Evolutionary conservation across 2,888 invertebrate genomes (phyloP), one percentile per base, ranked within the genome.

Genomic region (Calameuta idolon): DNA sequence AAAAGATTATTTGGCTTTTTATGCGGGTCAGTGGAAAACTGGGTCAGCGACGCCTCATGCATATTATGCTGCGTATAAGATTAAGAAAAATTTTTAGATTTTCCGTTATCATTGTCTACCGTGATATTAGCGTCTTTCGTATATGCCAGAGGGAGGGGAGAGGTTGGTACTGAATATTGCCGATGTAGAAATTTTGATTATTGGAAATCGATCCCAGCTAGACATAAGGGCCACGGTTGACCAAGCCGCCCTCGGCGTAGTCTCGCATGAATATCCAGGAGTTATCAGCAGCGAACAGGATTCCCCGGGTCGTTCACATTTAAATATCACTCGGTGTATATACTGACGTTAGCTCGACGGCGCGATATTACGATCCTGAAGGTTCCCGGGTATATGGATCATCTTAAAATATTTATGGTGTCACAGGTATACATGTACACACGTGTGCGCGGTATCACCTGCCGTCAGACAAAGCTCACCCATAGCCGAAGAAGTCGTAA

Each of bases 171-270:
- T 5, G 55, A 55, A 55, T 23, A 23, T 23, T 23, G 23, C 55
- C 55, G 55, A 55, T 55, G 23, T 55, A 55, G 55, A 23, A 55
- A 55, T 87, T 87, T 85, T 84, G 86, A 87, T 88, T 88, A 88
- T 88, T 82, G 86, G 83, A 86, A 88, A 88, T 83, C 85, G 86
- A 87, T 87, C 84, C 23, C 15, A 33, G 30, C 71, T 23, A 31
- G 71, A 23, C 71, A 31, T 31, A 31, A 34, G 34, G 71, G 71
- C 71, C 3, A 71, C 34, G 34, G 34, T 71, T 34, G 31, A 31
- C 71, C 71, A 34, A 71, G 31, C 71, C 30, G 12, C 31, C 71
- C 71, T 71, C 71, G 71, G 34, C 34, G 71, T 34, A 71, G 71
- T 71, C 71, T 23, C 34, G 69, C 75, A 74, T 77, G 31, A 23